phyloP scores from a whole-genome alignment of 1,140 invertebrate genomes.

The Drosophila santomea region DNA sequence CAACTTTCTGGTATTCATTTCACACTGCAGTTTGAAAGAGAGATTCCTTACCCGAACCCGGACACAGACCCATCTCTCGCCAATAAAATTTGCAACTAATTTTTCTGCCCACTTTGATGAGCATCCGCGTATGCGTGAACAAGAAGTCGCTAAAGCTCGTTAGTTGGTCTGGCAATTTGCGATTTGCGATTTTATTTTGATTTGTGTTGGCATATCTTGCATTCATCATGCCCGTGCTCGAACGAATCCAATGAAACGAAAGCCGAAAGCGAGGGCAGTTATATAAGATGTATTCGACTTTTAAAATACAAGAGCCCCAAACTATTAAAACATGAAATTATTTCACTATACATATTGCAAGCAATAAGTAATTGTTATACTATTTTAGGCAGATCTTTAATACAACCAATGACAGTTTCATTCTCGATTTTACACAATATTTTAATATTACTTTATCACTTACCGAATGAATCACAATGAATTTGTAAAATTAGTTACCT shows the following conservation, averaged over 20 bases:
- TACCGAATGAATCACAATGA: neutral
- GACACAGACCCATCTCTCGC: constrained; percentile 51
- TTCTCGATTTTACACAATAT: neutral
- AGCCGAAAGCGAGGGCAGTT: constrained; percentile 29
- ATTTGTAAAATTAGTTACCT: too few relatives aligned
- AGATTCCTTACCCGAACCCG: neutral
- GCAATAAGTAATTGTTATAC: too few relatives aligned
- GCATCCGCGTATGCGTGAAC: constrained; percentile 73
- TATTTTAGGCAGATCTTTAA: too few relatives aligned
- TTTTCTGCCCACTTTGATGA: constrained; percentile 25
- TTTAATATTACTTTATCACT: neutral
- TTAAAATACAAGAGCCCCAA: neutral
- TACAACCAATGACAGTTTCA: too few relatives aligned
- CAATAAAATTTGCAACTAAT: constrained; percentile 77
- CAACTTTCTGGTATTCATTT: constrained; percentile 3
- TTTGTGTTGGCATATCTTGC: constrained; percentile 80
- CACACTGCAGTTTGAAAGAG: neutral
- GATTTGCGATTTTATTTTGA: constrained; percentile 76
- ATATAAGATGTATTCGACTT: neutral
- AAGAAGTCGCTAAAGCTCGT: constrained; percentile 14
- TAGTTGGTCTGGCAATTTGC: constrained; percentile 56
- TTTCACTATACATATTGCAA: neutral
- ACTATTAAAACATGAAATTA: neutral
- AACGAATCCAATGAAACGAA: constrained; percentile 11
- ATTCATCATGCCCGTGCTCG: constrained; percentile 53